These are phyloP conservation scores for Perdix hodgsoniae DNA, from an alignment of 2,797 vertebrate species.

Conservation along the genomic window DNA sequence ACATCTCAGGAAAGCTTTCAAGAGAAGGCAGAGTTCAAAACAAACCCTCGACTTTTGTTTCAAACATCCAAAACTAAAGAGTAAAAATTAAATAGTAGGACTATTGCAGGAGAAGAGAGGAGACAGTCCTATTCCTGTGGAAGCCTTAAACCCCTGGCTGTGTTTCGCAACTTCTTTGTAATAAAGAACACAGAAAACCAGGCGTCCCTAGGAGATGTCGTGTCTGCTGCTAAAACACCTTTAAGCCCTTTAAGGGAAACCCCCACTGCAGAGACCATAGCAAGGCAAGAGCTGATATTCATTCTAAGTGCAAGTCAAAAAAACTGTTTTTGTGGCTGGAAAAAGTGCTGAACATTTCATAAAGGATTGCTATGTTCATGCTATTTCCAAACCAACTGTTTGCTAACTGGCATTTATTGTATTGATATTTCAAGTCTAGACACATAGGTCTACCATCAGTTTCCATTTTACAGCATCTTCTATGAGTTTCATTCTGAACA, in stretches of 20 bases:
- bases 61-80: neutral
- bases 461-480: no score
- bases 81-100: neutral
- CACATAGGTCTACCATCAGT: neutral
- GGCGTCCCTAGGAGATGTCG: neutral
- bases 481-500: accelerated
- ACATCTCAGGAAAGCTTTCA: neutral
- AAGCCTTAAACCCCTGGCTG: neutral
- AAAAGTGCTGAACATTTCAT: neutral
- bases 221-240: neutral
- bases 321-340: neutral
- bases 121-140: neutral
- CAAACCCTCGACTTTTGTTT: neutral
- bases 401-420: neutral
- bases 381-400: neutral
- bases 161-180: neutral
- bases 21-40: neutral
- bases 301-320: neutral
- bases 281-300: neutral
- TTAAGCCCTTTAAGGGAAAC: neutral
- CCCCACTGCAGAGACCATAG: accelerated
- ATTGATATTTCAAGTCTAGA: neutral
- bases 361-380: neutral
- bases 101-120: neutral
- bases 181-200: neutral